Conservation (phyloP, 2,113 vertebrate genomes). For the Podilymbus podiceps region DNA sequence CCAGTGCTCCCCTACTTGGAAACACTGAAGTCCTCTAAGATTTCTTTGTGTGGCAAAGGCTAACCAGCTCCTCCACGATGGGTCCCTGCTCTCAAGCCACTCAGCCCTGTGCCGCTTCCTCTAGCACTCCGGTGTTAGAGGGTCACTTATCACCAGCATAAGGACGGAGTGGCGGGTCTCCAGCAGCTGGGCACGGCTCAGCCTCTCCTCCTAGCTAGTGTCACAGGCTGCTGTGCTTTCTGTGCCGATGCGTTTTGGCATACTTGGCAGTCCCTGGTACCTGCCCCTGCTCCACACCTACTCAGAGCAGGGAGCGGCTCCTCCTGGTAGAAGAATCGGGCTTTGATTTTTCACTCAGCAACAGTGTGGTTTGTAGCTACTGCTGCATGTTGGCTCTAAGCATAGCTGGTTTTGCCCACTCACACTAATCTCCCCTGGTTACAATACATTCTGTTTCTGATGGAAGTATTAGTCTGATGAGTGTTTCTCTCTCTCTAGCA, state of each 20-base stretch:
- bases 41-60: background rate
- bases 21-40: background rate
- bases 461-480: conserved; percentile 21
- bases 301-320: background rate
- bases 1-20: background rate
- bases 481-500: background rate
- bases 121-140: background rate
- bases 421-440: conserved; percentile 27
- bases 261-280: background rate
- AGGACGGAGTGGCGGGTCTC: background rate
- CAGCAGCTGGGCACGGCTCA: background rate
- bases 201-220: background rate
- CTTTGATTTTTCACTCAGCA: background rate
- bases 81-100: background rate
- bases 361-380: background rate
- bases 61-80: background rate
- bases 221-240: background rate
- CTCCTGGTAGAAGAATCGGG: background rate
- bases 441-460: conserved; percentile 17
- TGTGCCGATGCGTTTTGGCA: background rate
- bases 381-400: background rate
- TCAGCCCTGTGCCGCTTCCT: background rate
- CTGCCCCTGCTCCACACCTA: background rate
- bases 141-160: background rate
- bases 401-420: conserved; percentile 2